Percentiles rank a stretch among this genome's conserved stretches.
Conservation (phyloP, 2,797 vertebrate genomes). For the Malurus leucopterus region DNA sequence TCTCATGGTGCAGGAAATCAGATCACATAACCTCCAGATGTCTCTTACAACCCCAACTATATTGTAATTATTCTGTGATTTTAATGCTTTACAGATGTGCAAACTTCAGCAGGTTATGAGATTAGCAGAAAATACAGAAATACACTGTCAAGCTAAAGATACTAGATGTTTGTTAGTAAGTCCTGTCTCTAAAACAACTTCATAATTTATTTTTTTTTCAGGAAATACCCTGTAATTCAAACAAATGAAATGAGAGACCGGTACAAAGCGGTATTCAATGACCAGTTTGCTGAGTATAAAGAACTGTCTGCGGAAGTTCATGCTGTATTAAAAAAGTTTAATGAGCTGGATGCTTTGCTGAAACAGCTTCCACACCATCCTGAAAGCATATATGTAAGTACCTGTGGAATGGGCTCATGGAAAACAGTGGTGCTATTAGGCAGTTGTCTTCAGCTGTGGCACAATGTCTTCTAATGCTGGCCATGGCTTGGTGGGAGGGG, state of each 20-base stretch:
- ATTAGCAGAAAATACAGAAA: not conserved
- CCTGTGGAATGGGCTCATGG: not conserved
- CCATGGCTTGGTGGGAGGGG: not conserved
- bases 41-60: not conserved
- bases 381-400: slow-evolving; percentile 78
- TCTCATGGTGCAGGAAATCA: not conserved
- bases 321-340: slow-evolving; percentile 81
- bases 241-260: slow-evolving; percentile 89
- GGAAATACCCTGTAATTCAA: slow-evolving; percentile 88
- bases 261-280: slow-evolving; percentile 95
- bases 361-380: slow-evolving; percentile 79
- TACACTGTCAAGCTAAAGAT: not conserved
- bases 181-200: not conserved
- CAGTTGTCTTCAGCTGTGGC: not conserved
- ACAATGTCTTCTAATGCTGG: not conserved
- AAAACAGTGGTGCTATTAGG: not conserved
- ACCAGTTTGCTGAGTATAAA: slow-evolving; percentile 96
- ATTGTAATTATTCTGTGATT: not conserved
- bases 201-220: not conserved
- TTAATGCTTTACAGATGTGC: not conserved
- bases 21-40: accelerated
- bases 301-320: slow-evolving; percentile 90
- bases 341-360: slow-evolving; percentile 89
- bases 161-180: not conserved
- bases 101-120: not conserved